These are phyloP conservation scores for Tenodera sinensis DNA, from an alignment of 2,888 invertebrate species.

Conservation along the genomic window DNA sequence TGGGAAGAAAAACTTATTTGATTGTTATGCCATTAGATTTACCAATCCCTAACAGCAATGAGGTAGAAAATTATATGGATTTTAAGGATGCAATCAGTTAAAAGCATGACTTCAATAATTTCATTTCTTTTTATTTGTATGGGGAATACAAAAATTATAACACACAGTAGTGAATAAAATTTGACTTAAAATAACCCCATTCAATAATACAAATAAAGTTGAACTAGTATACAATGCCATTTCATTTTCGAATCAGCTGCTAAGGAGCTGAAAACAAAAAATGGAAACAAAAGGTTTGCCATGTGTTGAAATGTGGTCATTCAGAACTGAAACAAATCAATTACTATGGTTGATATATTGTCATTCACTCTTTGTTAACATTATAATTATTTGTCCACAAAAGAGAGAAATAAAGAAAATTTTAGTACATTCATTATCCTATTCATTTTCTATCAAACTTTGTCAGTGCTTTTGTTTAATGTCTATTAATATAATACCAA, in stretches of 20 bases:
- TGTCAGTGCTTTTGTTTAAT: conserved; percentile 18
- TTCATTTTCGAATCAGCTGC: background rate
- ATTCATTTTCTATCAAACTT: conserved; percentile 13
- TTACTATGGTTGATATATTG: conserved; percentile 13
- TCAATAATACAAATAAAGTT: conserved; percentile 9
- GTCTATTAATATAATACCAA: conserved; percentile 24
- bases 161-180: conserved; percentile 6
- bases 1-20: too few relatives aligned
- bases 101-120: background rate
- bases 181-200: conserved; percentile 19
- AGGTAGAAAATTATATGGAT: background rate
- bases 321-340: background rate
- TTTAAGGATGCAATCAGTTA: background rate
- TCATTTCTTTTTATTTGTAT: conserved; percentile 15
- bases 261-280: background rate
- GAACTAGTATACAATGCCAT: conserved; percentile 7
- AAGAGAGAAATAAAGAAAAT: background rate
- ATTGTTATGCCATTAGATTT: too few relatives aligned
- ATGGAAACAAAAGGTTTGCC: background rate
- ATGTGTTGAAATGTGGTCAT: background rate
- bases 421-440: conserved; percentile 5
- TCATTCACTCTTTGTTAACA: conserved; percentile 13
- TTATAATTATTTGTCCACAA: background rate
- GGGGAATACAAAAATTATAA: conserved; percentile 23
- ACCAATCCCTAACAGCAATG: too few relatives aligned